Base-by-base conservation (phyloP, 1,140 invertebrate genomes). In the Meloidogyne hapla region DNA sequence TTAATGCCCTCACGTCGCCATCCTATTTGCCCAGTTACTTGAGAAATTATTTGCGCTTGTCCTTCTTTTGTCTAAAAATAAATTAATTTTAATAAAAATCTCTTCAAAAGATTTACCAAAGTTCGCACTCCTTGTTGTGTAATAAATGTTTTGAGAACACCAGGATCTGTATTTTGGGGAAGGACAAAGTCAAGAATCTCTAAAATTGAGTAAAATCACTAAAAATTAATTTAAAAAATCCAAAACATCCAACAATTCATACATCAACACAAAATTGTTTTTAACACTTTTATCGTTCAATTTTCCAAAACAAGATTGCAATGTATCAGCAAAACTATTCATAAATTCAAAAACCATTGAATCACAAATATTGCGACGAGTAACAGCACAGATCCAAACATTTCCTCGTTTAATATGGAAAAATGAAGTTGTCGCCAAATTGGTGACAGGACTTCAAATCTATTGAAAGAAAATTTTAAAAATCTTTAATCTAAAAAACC, bases 341-440 rank as follows among this genome's bases (percentile, higher is more conserved):
- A 99, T 89, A 88, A 99, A 98, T 89, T 99, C 96, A 89, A 99
- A 99, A 26, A 99, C 97, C 95, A 99, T 99, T 0, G 95, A 94
- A 68, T 96, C 97, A 88, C 99, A 99, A 33, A 99, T 95, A 93
- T 99, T 99, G 89, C 99, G 96, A 88, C 98, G 97, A 3, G 96
- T 98, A 1, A 99, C 97, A 9, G 96, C 96, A 38, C 96, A 96
- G 77, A 99, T 89, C 97, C 97, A 99, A 81, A 99, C 97, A 88
- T 99, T 99, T 4, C 95, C 94, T 77, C 94, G 90, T 83, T 98
- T 99, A 33, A 99, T n/a, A n/a, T n/a, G n/a, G n/a, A n/a, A n/a
- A n/a, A n/a, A n/a, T n/a, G n/a, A n/a, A n/a, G n/a, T n/a, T n/a
- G n/a, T n/a, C n/a, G n/a, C n/a, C n/a, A n/a, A n/a, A n/a, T n/a